Conservation (phyloP, 2,113 vertebrate genomes). For the Octodon degus region DNA sequence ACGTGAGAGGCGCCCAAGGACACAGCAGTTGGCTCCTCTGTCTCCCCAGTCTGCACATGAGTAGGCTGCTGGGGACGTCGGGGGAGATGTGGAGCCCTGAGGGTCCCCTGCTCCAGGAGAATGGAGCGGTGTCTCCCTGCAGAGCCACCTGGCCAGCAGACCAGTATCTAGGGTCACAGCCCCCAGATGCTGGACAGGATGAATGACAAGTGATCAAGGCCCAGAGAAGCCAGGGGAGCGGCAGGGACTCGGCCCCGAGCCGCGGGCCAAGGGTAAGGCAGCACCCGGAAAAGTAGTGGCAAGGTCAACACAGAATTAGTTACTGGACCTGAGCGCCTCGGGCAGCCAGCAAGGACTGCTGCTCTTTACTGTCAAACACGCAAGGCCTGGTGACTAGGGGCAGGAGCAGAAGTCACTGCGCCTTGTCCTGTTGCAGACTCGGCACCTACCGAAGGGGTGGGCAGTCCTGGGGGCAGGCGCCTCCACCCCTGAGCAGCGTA, state of each 20-base stretch:
- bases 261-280: accelerated
- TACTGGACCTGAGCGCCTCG: accelerated
- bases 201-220: not conserved
- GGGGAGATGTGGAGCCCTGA: not conserved
- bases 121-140: not conserved
- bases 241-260: not conserved
- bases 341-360: not conserved
- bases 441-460: not conserved
- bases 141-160: not conserved
- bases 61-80: not conserved
- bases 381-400: not conserved
- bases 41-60: not conserved
- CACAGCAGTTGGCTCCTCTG: not conserved
- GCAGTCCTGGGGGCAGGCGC: not conserved
- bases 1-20: not conserved
- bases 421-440: not conserved
- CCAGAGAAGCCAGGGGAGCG: not conserved
- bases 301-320: not conserved
- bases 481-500: not conserved
- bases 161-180: not conserved
- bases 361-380: not conserved
- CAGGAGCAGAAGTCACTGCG: not conserved
- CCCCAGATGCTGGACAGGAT: not conserved
- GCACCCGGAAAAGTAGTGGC: not conserved
- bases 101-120: not conserved